Evolutionary conservation across 2,113 vertebrate genomes (phyloP), one percentile per base, ranked within the genome.

Genomic region (Bujurquina vittata): DNA sequence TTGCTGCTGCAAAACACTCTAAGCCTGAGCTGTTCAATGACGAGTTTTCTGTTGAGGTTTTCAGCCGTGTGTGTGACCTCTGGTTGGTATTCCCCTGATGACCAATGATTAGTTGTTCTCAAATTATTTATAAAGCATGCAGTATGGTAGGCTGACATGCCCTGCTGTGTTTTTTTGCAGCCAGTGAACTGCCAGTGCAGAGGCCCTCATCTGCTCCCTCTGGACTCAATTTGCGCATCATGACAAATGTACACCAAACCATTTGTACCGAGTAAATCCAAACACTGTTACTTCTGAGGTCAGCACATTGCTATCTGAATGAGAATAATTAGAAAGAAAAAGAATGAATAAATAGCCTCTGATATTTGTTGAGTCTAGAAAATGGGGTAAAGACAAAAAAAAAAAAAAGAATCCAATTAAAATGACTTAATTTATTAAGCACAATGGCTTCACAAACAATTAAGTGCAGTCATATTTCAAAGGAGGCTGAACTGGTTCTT

Each of bases 121-220:
- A 6, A n/a, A 43, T 49, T n/a, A 46, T 62, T 40, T 18, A 15
- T 65, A 79, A 58, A 61, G 22, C 56, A 40, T 4, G 20, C 8
- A 58, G 10, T 35, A 22, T 3, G 7, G 49, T 43, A 20, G 49
- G 69, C 8, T 46, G 22, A 57, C 18, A 15, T n/a, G 4, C 46
- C 3, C 40, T 63, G 20, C 23, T 9, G 60, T 61, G 46, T 79
- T 14, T 72, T 58, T 58, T 20, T 10, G n/a, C n/a, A n/a, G n/a
- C n/a, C n/a, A n/a, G n/a, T 88, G 75, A 87, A 63, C 75, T 87
- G 79, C 79, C 86, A 65, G 80, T 35, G n/a, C 59, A 23, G 43
- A 79, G 76, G 80, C 61, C 80, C 83, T 87, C 61, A 54, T 43
- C 40, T 67, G 69, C 74, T 93, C 87, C 85, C 86, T 37, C 43